Evolutionary conservation across 2,888 invertebrate species (phyloP), one percentile per base, ranked within the genome.

Genomic region (Apamea monoglypha): DNA sequence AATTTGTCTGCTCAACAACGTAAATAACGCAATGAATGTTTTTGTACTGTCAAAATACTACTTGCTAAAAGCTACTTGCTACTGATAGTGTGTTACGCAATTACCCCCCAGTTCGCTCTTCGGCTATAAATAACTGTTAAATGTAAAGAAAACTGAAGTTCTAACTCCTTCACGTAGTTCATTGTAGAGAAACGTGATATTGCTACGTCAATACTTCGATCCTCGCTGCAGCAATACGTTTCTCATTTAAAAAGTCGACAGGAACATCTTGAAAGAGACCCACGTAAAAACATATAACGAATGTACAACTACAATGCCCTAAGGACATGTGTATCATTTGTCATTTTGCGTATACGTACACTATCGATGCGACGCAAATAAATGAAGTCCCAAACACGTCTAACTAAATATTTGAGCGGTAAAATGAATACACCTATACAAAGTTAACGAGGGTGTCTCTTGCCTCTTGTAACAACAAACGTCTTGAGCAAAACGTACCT

Each of bases 161-260:
- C 40, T 74, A 83, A 75, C 66, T 69, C 76, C 63, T 74, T 64
- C 86, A 82, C 86, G 86, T 86, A 82, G 66, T 79, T 44, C 72
- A 70, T 66, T 81, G 72, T 63, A 21, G 47, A 63, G 82, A 29
- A 68, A 79, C 85, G 86, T 85, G 85, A 66, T 82, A 82, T 79
- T 72, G 72, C 68, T 66, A 61, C 70, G 71, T n/a, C 81, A 68
- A 80, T 44, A 64, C 21, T 74, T 77, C 68, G 64, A 79, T 50
- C 59, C 56, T 56, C 69, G 63, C 59, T 44, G 64, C 61, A 66
- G 32, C 67, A 67, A 78, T 74, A 79, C 56, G 29, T 78, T 74
- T 85, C 78, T 79, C 68, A 79, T 76, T 74, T 78, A 69, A 76
- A 14, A 76, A 64, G 53, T 61, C 64, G 10, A 76, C 61, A 63